Conservation (phyloP, 2,888 invertebrate genomes). For the Agrilus biguttatus region DNA sequence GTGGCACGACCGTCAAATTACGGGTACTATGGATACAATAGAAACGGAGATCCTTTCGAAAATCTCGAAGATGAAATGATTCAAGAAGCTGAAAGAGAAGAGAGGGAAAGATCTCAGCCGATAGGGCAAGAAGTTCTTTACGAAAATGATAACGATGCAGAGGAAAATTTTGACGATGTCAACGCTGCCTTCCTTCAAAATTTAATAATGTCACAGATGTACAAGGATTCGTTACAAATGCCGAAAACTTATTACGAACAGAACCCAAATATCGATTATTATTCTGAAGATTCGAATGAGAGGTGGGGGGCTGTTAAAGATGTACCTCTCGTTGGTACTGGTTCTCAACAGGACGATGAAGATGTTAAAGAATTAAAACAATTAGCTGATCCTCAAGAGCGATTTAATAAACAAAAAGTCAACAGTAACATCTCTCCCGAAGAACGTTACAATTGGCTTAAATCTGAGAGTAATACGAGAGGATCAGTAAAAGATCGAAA, state of each 20-base stretch:
- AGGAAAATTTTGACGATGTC: slow-evolving; percentile 27
- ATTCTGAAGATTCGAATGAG: slow-evolving; percentile 17
- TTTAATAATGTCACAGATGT: slow-evolving; percentile 50
- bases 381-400: slow-evolving; percentile 34
- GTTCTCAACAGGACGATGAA: slow-evolving; percentile 39
- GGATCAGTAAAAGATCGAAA: no score
- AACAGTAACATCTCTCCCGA: background rate
- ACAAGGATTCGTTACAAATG: slow-evolving; percentile 36
- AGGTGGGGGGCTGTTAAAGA: slow-evolving; percentile 18
- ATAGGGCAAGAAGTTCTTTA: slow-evolving; percentile 55
- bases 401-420: background rate
- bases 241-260: slow-evolving; percentile 13
- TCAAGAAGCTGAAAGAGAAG: slow-evolving; percentile 44
- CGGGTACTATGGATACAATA: slow-evolving; percentile 29
- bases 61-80: slow-evolving; percentile 44
- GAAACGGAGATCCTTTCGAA: slow-evolving; percentile 30
- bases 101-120: slow-evolving; percentile 39
- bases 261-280: slow-evolving; percentile 13
- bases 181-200: slow-evolving; percentile 54
- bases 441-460: no score
- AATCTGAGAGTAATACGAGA: no score
- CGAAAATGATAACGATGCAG: slow-evolving; percentile 34
- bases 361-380: slow-evolving; percentile 51
- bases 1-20: slow-evolving; percentile 21
- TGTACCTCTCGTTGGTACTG: slow-evolving; percentile 6